These are phyloP conservation scores for Anolis apletophallus DNA, from an alignment of 2,797 vertebrate species.

Conservation along the genomic window DNA sequence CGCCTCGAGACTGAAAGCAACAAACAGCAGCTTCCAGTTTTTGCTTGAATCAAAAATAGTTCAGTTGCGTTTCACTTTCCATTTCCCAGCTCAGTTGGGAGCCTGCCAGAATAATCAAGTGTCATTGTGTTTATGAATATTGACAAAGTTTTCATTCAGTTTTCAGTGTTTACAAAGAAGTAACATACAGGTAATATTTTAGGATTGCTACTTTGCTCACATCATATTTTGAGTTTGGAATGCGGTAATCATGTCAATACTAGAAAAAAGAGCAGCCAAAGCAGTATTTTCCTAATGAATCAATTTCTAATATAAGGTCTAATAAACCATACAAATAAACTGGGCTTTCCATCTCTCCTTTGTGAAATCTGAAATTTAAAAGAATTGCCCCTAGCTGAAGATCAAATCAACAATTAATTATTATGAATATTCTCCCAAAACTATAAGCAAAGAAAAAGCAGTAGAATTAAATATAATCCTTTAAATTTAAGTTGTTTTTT, in stretches of 20 bases:
- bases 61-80: slow-evolving; percentile 24
- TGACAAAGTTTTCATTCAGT: neutral
- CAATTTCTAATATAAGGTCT: neutral
- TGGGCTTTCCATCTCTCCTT: neutral
- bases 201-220: neutral
- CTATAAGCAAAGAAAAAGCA: neutral
- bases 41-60: neutral
- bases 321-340: neutral
- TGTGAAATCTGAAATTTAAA: neutral
- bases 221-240: neutral
- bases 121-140: accelerated
- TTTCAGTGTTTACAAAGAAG: neutral
- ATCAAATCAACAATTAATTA: slow-evolving; percentile 45
- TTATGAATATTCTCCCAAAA: slow-evolving; percentile 20
- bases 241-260: neutral
- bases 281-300: neutral
- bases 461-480: slow-evolving; percentile 54
- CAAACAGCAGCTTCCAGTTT: slow-evolving; percentile 7
- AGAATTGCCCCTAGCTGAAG: neutral
- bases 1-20: neutral
- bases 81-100: slow-evolving; percentile 17
- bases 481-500: slow-evolving; percentile 47
- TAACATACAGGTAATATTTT: neutral
- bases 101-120: neutral
- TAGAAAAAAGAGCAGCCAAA: neutral